Evolutionary conservation across 2,113 vertebrate species (phyloP).

Genomic region (Oryzias javanicus): DNA sequence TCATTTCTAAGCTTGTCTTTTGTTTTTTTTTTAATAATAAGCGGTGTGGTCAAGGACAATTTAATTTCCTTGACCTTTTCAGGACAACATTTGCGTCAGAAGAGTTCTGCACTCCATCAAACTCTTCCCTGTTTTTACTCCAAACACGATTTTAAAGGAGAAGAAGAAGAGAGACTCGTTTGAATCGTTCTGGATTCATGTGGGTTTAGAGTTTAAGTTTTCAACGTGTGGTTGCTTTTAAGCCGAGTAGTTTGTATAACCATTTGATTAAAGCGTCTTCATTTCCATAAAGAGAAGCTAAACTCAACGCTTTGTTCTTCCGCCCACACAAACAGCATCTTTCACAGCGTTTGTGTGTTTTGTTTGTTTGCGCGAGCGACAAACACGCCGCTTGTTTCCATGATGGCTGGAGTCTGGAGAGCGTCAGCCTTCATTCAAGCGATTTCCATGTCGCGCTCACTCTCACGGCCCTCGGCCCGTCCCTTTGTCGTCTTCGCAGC

Average conservation of each 20-base stretch:
- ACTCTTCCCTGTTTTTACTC: constrained; percentile 12
- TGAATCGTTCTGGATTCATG: not conserved
- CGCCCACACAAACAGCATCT: constrained; percentile 1
- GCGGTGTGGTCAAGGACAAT: not conserved
- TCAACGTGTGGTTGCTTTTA: constrained; percentile 1
- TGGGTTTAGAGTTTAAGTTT: not conserved
- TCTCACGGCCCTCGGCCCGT: constrained; percentile 48
- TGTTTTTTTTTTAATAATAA: not conserved
- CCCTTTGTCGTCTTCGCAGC: constrained; percentile 75
- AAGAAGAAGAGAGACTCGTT: not conserved
- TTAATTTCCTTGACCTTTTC: not conserved
- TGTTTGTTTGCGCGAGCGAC: constrained; percentile 25
- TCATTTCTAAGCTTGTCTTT: not conserved
- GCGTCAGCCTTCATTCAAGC: constrained; percentile 40
- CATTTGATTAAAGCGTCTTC: constrained; percentile 3
- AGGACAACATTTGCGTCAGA: not conserved
- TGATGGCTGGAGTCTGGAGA: constrained; percentile 20
- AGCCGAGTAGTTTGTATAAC: constrained; percentile 3
- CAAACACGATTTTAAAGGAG: constrained; percentile 20
- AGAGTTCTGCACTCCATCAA: not conserved
- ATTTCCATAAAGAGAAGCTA: constrained; percentile 8
- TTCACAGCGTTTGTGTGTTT: not conserved
- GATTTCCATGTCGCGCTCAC: constrained; percentile 33
- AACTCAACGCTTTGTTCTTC: constrained; percentile 21
- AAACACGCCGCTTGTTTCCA: constrained; percentile 25